Conservation (phyloP, 2,113 vertebrate species). For the Cricetomys ansorgei region DNA sequence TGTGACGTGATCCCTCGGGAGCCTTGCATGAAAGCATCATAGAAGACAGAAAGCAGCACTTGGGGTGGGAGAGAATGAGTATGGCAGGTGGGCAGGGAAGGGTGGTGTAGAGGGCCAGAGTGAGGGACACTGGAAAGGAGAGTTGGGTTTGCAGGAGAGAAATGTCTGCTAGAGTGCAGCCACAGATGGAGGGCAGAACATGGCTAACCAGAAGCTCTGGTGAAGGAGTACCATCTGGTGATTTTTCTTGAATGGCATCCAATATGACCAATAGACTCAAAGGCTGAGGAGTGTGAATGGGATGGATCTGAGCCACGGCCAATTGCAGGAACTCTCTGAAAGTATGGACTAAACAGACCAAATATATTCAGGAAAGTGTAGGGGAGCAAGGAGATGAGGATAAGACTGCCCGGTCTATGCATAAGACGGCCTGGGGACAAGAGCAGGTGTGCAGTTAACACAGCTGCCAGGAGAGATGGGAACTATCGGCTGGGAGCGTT, state of each 20-base stretch:
- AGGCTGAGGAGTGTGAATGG: not conserved
- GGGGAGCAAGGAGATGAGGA: not conserved
- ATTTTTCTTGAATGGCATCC: not conserved
- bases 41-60: not conserved
- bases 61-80: not conserved
- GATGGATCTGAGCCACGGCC: not conserved
- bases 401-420: not conserved
- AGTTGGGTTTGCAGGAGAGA: not conserved
- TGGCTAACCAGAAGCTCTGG: not conserved
- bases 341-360: not conserved
- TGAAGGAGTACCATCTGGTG: not conserved
- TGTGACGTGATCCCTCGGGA: not conserved
- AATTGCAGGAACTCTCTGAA: not conserved
- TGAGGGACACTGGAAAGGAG: not conserved
- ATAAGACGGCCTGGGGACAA: not conserved
- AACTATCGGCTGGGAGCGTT: not conserved
- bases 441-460: not conserved
- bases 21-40: not conserved
- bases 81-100: not conserved
- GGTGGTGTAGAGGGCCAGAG: conserved; percentile 33
- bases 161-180: not conserved
- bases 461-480: not conserved
- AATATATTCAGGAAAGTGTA: not conserved
- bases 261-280: not conserved
- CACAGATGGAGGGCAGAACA: not conserved